Evolutionary conservation across 2,797 vertebrate genomes (phyloP), one percentile per base, ranked within the genome.

Genomic region (Hypotaenidia okinawae): DNA sequence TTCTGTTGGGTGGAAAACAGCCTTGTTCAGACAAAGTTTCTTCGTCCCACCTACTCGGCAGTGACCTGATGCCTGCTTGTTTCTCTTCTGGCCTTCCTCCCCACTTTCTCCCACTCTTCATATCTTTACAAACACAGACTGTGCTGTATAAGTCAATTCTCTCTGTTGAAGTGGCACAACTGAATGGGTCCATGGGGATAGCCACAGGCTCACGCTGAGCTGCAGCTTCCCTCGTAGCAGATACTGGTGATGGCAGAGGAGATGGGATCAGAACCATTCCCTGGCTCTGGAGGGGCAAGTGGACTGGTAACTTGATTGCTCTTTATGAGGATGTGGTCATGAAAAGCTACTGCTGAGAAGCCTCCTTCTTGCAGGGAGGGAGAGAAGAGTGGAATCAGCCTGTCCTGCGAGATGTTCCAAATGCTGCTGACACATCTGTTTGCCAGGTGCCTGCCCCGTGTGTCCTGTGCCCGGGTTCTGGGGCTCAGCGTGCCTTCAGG

Each of bases 181-280:
- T 23, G 2, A 75, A 17, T 1, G 1, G 39, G 27, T 57, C 47
- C 27, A 12, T n/a, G 0, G 0, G 49, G 49, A 10, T 76, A 17
- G 13, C 59, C 11, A 32, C 41, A 10, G 24, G 23, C 23, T 45
- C 41, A 9, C 64, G 66, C 14, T 4, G 3, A 45, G 33, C 10
- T 35, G 55, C 59, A 55, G 63, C 21, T 76, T 57, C 39, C 58
- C 21, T 8, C 22, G 17, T 16, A 33, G 41, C 30, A 47, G 27
- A 37, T 59, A 43, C 33, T 62, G 23, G 62, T 21, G 62, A 21
- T 3, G 54, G 30, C 62, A 58, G 68, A 79, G 79, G 81, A 41
- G 66, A 5, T 10, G 8, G 41, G 43, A 27, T 21, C 55, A 35
- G 61, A 59, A 19, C 37, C 13, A 1, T 58, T 22, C 8, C 30